These are phyloP conservation scores for Microtus richardsoni DNA, from an alignment of 2,113 vertebrate species.

Conservation along the genomic window DNA sequence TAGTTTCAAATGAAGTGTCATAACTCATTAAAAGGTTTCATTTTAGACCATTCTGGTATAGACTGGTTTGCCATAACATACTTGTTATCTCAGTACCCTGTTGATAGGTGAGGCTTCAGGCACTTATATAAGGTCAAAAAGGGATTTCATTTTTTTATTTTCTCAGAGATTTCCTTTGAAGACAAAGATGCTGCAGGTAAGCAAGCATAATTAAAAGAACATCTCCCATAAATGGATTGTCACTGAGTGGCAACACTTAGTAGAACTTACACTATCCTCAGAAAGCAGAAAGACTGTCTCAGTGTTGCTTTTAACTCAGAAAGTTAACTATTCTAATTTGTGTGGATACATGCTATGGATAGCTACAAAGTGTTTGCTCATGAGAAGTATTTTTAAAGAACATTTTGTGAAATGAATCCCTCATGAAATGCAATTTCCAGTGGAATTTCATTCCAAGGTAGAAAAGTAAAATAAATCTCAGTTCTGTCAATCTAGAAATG, in stretches of 20 bases:
- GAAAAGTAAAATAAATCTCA: conserved; percentile 50
- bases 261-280: conserved; percentile 42
- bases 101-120: conserved; percentile 52
- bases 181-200: conserved; percentile 29
- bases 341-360: not conserved
- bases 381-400: conserved; percentile 62
- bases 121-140: conserved; percentile 63
- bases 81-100: not conserved
- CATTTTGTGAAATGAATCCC: conserved; percentile 56
- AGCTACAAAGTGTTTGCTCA: conserved; percentile 41
- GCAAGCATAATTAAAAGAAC: conserved; percentile 69
- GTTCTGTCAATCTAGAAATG: not conserved
- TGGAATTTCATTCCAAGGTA: conserved; percentile 59
- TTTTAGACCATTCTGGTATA: not conserved
- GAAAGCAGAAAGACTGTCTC: conserved; percentile 65
- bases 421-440: conserved; percentile 47
- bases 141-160: conserved; percentile 41
- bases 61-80: conserved; percentile 5
- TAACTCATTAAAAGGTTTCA: not conserved
- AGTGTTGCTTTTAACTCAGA: conserved; percentile 29
- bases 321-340: conserved; percentile 59
- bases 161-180: conserved; percentile 21
- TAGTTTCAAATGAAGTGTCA: not conserved
- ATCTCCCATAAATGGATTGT: conserved; percentile 50
- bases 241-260: conserved; percentile 52